Conservation (phyloP, 2,113 vertebrate species). For the Dipodomys stephensi region DNA sequence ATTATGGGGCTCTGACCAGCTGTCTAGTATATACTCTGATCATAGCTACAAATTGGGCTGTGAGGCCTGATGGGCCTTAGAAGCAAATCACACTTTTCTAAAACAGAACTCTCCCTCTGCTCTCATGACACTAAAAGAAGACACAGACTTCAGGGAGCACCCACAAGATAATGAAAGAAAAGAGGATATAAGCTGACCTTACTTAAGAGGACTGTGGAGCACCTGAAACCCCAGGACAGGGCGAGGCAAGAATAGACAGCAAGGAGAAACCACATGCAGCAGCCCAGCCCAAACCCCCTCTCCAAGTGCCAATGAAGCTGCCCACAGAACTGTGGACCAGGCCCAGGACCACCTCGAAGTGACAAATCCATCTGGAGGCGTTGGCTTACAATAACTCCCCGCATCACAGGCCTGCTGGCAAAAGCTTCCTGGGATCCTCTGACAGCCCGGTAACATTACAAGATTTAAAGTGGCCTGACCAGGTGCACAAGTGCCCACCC, state of each 20-base stretch:
- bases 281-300: not conserved
- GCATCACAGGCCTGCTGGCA: not conserved
- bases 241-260: not conserved
- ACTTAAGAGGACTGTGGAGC: not conserved
- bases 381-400: not conserved
- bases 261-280: not conserved
- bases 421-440: not conserved
- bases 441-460: not conserved
- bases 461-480: not conserved
- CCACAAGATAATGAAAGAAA: not conserved
- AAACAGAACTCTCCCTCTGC: not conserved
- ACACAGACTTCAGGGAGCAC: not conserved
- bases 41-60: too few relatives aligned
- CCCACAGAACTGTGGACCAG: too few relatives aligned
- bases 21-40: not conserved
- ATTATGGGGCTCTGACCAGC: too few relatives aligned
- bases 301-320: not conserved
- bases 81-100: not conserved
- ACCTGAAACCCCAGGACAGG: not conserved
- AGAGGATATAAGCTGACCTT: not conserved
- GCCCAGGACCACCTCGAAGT: too few relatives aligned
- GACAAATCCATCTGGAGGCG: not conserved
- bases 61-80: not conserved
- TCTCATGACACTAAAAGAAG: not conserved
- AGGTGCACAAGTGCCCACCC: too few relatives aligned